Percentiles rank a stretch among this genome's conserved stretches.
phyloP scores from a whole-genome alignment of 2,797 vertebrate genomes.

The Poeciliopsis turneri region DNA sequence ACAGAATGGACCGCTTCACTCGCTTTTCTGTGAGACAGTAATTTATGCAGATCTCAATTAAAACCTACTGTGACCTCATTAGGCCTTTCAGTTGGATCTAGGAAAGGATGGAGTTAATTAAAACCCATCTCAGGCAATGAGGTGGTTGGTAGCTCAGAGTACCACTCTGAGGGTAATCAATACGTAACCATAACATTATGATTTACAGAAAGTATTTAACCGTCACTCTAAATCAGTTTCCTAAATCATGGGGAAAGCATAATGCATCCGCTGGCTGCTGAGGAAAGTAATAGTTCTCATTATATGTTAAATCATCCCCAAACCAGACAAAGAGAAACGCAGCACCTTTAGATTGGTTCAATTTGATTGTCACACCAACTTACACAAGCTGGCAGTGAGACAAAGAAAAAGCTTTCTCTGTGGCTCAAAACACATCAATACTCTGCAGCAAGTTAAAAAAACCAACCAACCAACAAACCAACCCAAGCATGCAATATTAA shows the following conservation, averaged over 20 bases:
- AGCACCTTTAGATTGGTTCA: slow-evolving; percentile 51
- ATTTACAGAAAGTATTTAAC: slow-evolving; percentile 78
- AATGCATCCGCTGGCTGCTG: slow-evolving; percentile 48
- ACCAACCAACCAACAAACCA: slow-evolving; percentile 27
- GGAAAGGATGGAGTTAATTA: slow-evolving; percentile 71
- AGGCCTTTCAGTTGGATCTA: slow-evolving; percentile 63
- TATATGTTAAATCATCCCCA: slow-evolving; percentile 49
- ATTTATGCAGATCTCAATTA: slow-evolving; percentile 81
- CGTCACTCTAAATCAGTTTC: slow-evolving; percentile 69
- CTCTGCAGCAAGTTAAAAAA: slow-evolving; percentile 32
- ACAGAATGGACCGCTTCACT: slow-evolving; percentile 44
- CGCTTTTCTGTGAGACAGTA: slow-evolving; percentile 60
- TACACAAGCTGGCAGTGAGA: slow-evolving; percentile 26
- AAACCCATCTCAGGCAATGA: slow-evolving; percentile 63
- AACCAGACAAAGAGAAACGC: slow-evolving; percentile 57
- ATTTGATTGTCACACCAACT: slow-evolving; percentile 55
- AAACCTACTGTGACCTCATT: slow-evolving; percentile 74
- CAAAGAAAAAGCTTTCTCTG: slow-evolving; percentile 27
- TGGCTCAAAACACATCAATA: slow-evolving; percentile 27
- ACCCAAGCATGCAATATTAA: slow-evolving; percentile 10
- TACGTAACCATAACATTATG: slow-evolving; percentile 76
- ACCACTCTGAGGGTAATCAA: slow-evolving; percentile 67
- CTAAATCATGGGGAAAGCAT: slow-evolving; percentile 37
- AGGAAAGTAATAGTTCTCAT: slow-evolving; percentile 53
- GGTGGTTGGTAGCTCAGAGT: slow-evolving; percentile 54